phyloP scores from a whole-genome alignment of 2,113 vertebrate species.

The Indicator maculatus region DNA sequence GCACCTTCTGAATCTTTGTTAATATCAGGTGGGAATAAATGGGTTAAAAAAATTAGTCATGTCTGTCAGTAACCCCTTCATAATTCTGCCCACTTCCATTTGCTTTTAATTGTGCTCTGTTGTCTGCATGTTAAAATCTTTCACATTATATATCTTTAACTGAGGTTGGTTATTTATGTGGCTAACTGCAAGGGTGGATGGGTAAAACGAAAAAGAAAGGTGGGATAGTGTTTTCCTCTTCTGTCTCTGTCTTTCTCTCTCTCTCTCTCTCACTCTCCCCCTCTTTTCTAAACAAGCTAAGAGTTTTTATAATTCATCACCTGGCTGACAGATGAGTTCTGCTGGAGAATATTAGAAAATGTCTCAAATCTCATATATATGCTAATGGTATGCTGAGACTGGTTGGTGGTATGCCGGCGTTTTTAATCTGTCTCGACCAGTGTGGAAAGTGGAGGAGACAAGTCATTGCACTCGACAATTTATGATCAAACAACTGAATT shows the following conservation, averaged over 20 bases:
- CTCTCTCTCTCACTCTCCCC: conserved; percentile 42
- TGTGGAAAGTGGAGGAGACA: conserved; percentile 96
- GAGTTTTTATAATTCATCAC: conserved; percentile 99
- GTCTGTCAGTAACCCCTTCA: background rate
- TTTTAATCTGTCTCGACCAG: conserved; percentile 98
- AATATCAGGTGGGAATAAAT: background rate
- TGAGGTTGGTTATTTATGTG: background rate
- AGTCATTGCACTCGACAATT: conserved; percentile 93
- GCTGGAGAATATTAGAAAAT: conserved; percentile 99
- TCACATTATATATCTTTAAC: background rate
- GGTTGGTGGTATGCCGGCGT: conserved; percentile 87
- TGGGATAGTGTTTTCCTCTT: background rate
- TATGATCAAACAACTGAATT: conserved; percentile 95
- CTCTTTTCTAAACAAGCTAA: conserved; percentile 93
- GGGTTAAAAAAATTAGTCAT: background rate
- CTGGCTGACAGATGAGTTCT: conserved; percentile 99
- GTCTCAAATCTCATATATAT: conserved; percentile 99
- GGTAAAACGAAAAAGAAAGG: conserved; percentile 56
- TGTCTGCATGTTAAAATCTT: background rate
- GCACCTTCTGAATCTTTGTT: background rate
- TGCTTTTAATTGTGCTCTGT: background rate
- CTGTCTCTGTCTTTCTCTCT: background rate
- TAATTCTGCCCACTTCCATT: background rate
- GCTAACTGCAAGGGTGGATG: background rate
- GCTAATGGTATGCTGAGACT: conserved; percentile 98